Base-by-base conservation (phyloP, 2,113 vertebrate genomes). In the Microcebus griseorufus region DNA sequence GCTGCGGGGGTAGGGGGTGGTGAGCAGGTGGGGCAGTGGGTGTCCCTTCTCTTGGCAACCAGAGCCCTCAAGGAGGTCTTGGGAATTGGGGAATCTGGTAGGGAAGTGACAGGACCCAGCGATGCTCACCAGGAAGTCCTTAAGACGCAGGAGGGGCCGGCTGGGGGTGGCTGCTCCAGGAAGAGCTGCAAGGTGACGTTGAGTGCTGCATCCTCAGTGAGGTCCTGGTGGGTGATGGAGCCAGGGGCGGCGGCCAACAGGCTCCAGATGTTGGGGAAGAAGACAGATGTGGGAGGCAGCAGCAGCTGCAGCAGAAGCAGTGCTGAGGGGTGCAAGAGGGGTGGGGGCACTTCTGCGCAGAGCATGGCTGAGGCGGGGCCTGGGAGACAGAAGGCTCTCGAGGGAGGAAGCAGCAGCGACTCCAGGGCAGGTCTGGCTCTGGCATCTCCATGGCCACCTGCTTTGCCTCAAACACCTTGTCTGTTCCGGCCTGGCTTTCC, bases 231-330 rank as follows among this genome's bases (percentile, higher is more conserved):
- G 45, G 99, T 99, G 97, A 98, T 29, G 0, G 99, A 99, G 95
- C 98, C 97, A 78, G 98, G 99, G 8, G 45, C 45, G 67, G 99
- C 99, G 45, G 99, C 96, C 20, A 99, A 98, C 67, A 99, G 97
- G 70, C 99, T 99, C 99, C 99, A 99, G 96, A 99, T 98, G 97
- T 99, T 99, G 45, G 99, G 60, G 60, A 99, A 99, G 98, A 99
- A 99, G 75, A 98, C 97, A 70, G 96, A 73, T 18, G 93, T 14
- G 1, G 93, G 60, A 23, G 78, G 29, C 37, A 94, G 80, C 73
- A 97, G 83, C n/a, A 83, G 93, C 64, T 80, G 88, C 53, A 97
- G 93, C 84, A 98, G 70, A 34, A 98, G 96, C 42, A 96, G 81
- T 23, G 64, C 81, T 29, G 51, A 67, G 72, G 78, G 69, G 45